These are phyloP conservation scores for Lithophane semibrunnea DNA, from an alignment of 2,888 invertebrate genomes.

Conservation along the genomic window DNA sequence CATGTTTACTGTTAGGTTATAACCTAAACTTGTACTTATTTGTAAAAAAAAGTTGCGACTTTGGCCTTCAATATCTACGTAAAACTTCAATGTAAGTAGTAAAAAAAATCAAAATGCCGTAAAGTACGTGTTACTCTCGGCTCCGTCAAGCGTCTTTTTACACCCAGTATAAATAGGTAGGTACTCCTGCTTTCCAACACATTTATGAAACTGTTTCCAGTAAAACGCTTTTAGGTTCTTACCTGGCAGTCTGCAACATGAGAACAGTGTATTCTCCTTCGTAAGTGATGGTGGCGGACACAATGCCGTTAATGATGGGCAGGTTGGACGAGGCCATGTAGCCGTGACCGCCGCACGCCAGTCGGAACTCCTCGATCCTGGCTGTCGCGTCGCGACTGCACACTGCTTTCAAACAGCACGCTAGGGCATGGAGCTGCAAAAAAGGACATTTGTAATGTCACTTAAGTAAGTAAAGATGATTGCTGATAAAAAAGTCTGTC, in stretches of 20 bases:
- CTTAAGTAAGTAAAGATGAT: background rate
- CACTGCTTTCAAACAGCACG: slow-evolving; percentile 97
- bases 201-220: background rate
- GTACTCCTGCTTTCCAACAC: background rate
- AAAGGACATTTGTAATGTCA: background rate
- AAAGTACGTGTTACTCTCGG: background rate
- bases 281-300: slow-evolving; percentile 96
- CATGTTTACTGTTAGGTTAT: too few relatives aligned
- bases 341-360: slow-evolving; percentile 98
- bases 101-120: background rate
- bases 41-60: background rate
- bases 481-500: too few relatives aligned
- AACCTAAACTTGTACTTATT: too few relatives aligned
- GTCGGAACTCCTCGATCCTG: slow-evolving; percentile 94
- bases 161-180: background rate
- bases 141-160: background rate
- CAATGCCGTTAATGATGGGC: slow-evolving; percentile 94
- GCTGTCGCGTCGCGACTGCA: slow-evolving; percentile 93
- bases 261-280: slow-evolving; percentile 99
- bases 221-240: background rate
- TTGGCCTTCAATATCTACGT: background rate
- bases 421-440: slow-evolving; percentile 95
- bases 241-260: slow-evolving; percentile 96
- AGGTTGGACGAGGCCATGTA: slow-evolving; percentile 96
- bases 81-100: background rate